Evolutionary conservation across 2,888 invertebrate genomes (phyloP), one percentile per base, ranked within the genome.

Genomic region (Epinotia demarniana): DNA sequence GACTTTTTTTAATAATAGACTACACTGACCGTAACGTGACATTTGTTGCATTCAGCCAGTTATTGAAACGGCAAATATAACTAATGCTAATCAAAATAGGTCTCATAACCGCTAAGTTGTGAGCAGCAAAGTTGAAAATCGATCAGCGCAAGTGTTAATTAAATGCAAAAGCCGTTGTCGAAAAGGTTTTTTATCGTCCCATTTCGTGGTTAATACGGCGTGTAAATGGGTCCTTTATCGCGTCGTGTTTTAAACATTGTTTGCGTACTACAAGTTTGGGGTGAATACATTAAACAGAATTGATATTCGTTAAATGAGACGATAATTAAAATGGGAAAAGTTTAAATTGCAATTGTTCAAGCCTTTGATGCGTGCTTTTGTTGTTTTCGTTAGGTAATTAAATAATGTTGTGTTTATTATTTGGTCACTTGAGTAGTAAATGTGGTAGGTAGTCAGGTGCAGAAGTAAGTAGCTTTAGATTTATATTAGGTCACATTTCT

Each of bases 181-280:
- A 80, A 82, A 84, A 66, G 83, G 85, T 85, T 85, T 86, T 89
- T 90, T 92, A 90, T 88, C 89, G 88, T 89, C 84, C 87, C 89
- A 92, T 93, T 93, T 90, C 89, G 89, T 85, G 89, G 90, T 89
- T 93, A 93, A 93, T 89, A 88, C 85, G 83, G 85, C 93, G 93
- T 92, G 88, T 91, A 93, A 94, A 94, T 93, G 90, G 92, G 92
- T 93, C 91, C 92, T 93, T 93, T 94, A 92, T 92, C 90, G 86
- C 81, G 82, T 85, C 86, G 86, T 87, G 89, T 89, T 92, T 91
- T 89, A 88, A 90, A 86, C 85, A 86, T 82, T 89, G 89, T 92
- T 91, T 91, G 87, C 89, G 85, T 89, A 89, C 69, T 69, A 69
- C 69, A 69, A 69, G 89, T 90, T 87, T 83, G 81, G 78, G 93